These are phyloP conservation scores for Drosophila mojavensis DNA, from an alignment of 1,140 invertebrate genomes.

Conservation along the genomic window DNA sequence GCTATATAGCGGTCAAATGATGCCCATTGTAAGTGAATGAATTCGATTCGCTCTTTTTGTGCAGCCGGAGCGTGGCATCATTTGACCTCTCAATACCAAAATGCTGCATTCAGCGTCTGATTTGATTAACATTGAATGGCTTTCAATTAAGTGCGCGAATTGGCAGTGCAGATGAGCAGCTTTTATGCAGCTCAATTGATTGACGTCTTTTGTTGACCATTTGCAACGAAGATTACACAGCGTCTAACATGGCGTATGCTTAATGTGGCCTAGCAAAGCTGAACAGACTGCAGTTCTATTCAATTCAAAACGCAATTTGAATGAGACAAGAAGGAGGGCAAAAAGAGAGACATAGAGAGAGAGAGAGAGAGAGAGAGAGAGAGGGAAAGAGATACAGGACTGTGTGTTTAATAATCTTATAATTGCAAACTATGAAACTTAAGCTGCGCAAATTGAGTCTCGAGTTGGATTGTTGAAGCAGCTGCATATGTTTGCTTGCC, in stretches of 20 bases:
- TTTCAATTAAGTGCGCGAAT: slow-evolving; percentile 55
- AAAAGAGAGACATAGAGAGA: not conserved
- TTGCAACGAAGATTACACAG: not conserved
- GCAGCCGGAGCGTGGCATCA: not conserved
- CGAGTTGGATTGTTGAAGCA: slow-evolving; percentile 26
- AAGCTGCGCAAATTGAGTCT: slow-evolving; percentile 58
- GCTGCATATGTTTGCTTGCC: slow-evolving; percentile 26
- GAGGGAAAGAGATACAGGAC: not conserved
- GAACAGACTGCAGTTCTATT: slow-evolving; percentile 13
- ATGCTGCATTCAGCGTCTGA: slow-evolving; percentile 1
- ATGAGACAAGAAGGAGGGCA: not conserved
- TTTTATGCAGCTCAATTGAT: slow-evolving; percentile 17
- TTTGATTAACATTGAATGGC: slow-evolving; percentile 65
- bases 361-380: not conserved
- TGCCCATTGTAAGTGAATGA: not conserved
- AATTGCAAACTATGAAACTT: slow-evolving; percentile 58
- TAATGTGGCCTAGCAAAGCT: slow-evolving; percentile 8
- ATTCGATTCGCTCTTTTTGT: not conserved
- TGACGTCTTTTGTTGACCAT: slow-evolving; percentile 30
- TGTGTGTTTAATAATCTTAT: slow-evolving; percentile 63
- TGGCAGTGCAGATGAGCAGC: slow-evolving; percentile 24
- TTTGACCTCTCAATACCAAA: not conserved
- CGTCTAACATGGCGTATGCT: slow-evolving; percentile 30
- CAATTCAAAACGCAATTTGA: slow-evolving; percentile 41
- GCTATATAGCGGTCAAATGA: too few relatives aligned